A percentile compares a stretch with the other conserved stretches of the same genome.
These are phyloP conservation scores for Palythoa grandiflora DNA, from an alignment of 92 coral and sea anemone genomes.

Conservation along the genomic window DNA sequence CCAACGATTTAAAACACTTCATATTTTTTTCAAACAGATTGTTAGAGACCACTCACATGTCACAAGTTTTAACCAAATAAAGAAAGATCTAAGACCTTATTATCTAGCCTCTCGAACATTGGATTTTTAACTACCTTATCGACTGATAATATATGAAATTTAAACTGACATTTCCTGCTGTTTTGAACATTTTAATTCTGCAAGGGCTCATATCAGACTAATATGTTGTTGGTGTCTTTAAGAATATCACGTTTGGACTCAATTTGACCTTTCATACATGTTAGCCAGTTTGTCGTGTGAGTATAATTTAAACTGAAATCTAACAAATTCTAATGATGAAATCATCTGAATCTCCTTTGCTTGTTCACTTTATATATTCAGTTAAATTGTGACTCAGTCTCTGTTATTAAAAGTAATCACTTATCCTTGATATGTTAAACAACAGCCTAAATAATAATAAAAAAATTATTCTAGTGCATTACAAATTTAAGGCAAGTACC, in stretches of 20 bases:
- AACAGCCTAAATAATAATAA: too few species aligned
- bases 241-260: not conserved
- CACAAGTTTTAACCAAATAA: constrained; percentile 8
- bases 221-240: not conserved
- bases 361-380: too few species aligned
- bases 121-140: not conserved
- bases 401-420: too few species aligned
- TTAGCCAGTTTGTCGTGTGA: not conserved
- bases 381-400: too few species aligned
- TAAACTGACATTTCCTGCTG: constrained; percentile 12
- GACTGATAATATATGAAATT: not conserved
- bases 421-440: too few species aligned
- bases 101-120: not conserved
- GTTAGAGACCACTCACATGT: not conserved
- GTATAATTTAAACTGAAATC: not conserved
- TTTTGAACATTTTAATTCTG: not conserved
- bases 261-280: not conserved
- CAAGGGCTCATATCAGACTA: not conserved
- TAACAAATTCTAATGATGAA: too few species aligned
- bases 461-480: not conserved
- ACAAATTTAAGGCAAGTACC: too few species aligned
- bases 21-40: not conserved
- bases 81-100: not conserved
- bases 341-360: too few species aligned
- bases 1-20: not conserved